These are phyloP conservation scores for Phoxinus dragarum DNA, from an alignment of 2,797 vertebrate species.

Conservation along the genomic window DNA sequence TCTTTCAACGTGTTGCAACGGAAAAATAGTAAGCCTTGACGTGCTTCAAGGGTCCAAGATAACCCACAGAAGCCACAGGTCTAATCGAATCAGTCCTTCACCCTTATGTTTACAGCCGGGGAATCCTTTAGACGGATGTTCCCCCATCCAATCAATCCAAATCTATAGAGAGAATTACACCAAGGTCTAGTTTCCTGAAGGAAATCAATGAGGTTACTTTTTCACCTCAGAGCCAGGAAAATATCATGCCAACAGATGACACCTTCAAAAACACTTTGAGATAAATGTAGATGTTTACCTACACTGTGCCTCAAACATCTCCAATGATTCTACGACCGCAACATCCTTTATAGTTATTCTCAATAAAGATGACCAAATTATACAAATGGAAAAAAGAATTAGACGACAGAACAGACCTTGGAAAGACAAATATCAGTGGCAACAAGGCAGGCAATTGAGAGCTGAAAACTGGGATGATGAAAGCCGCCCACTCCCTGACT, in stretches of 20 bases:
- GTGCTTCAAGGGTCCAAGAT: not conserved
- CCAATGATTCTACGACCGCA: not conserved
- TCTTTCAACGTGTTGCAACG: slow-evolving; percentile 2
- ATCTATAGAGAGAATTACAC: slow-evolving; percentile 48
- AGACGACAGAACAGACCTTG: slow-evolving; percentile 1
- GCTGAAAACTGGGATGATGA: slow-evolving; percentile 31
- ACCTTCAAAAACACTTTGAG: slow-evolving; percentile 17
- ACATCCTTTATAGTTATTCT: not conserved
- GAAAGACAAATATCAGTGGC: slow-evolving; percentile 23
- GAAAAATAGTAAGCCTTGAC: not conserved
- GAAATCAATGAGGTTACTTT: slow-evolving; percentile 39
- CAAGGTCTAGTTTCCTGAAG: slow-evolving; percentile 40
- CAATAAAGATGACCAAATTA: not conserved
- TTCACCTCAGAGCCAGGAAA: slow-evolving; percentile 1
- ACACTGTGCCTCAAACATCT: not conserved
- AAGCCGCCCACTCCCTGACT: slow-evolving; percentile 31
- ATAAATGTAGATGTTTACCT: slow-evolving; percentile 10
- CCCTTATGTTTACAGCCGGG: slow-evolving; percentile 24
- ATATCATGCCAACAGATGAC: slow-evolving; percentile 10
- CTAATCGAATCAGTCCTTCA: slow-evolving; percentile 40
- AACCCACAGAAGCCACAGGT: slow-evolving; percentile 11
- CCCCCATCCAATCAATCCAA: slow-evolving; percentile 37
- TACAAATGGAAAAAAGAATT: not conserved
- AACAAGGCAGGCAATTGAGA: slow-evolving; percentile 32
- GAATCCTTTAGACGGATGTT: slow-evolving; percentile 30